Base-by-base conservation (phyloP, 2,797 vertebrate species). In the Tinamus major region DNA sequence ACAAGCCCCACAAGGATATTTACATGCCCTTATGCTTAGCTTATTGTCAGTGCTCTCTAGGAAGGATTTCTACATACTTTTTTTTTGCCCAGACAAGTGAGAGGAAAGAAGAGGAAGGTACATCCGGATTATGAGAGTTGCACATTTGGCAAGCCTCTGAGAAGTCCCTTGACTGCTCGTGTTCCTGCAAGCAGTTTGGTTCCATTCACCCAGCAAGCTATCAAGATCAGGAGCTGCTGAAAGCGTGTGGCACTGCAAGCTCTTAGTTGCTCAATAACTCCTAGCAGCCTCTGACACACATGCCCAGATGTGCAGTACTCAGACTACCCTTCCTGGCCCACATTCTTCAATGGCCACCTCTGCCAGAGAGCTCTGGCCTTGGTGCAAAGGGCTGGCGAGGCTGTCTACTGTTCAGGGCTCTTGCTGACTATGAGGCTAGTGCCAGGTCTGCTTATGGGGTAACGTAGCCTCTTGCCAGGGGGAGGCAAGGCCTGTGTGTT, bases 1-100 rank as follows among this genome's bases (percentile, higher is more conserved):
- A 70, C 31, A 83, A 79, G 74, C 29, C 44, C 77, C 72, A 26
- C 67, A 93, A 90, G 27, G 59, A 51, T 93, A 56, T 70, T 92
- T 84, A 92, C 86, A 44, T 63, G 12, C 51, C 17, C 1, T 84
- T 95, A 95, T 51, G 44, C 78, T 77, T 88, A 61, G 51, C 53
- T 86, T 86, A 21, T 55, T 64, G 23, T 53, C 44, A 61, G 35
- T 70, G 24, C 70, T 19, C 35, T 68, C 26, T 77, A 77, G 44
- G 63, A 42, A 10, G 72, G 63, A 76, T 85, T 92, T 86, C 74
- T 90, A 23, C 33, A 24, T 72, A 74, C 14, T 31, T 81, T 84
- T 17, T 17, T 19, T 91, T 86, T 90, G 44, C 75, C 75, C 48
- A 86, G 46, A 77, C 27, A 24, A 0, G 1, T 35, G 31, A 53